Percentiles rank a stretch among this genome's conserved stretches.
These are phyloP conservation scores for Lasioglossum baleicum DNA, from an alignment of 1,140 invertebrate genomes.

Conservation along the genomic window DNA sequence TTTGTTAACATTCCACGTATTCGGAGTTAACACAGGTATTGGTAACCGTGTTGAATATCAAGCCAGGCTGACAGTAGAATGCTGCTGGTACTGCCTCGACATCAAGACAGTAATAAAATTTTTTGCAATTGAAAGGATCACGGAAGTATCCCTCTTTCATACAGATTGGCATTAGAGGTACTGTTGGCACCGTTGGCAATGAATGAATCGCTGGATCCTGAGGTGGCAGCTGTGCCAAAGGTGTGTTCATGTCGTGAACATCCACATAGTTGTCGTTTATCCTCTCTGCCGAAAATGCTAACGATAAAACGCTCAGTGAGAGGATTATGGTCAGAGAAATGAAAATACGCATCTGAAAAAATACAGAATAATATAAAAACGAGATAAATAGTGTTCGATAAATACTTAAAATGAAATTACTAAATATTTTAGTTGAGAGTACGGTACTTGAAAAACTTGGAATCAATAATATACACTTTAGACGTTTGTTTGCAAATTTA, in stretches of 20 bases:
- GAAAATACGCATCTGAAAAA: constrained; percentile 32
- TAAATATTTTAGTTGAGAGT: too few relatives aligned
- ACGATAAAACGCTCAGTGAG: not conserved
- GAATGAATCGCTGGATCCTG: constrained; percentile 39
- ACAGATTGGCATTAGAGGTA: constrained; percentile 30
- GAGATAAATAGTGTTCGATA: too few relatives aligned
- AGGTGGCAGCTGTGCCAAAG: constrained; percentile 8
- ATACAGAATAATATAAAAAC: not conserved
- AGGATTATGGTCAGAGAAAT: not conserved
- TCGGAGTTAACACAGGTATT: constrained; percentile 14
- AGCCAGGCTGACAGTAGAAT: constrained; percentile 31
- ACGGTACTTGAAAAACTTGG: too few relatives aligned
- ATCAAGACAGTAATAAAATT: constrained; percentile 42
- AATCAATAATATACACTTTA: too few relatives aligned
- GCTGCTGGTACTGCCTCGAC: not conserved
- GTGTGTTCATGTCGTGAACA: constrained; percentile 10
- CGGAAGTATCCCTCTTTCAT: constrained; percentile 26
- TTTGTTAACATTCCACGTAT: constrained; percentile 30
- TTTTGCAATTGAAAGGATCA: constrained; percentile 46
- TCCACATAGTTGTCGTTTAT: not conserved
- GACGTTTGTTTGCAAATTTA: too few relatives aligned
- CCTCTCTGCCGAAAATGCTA: not conserved
- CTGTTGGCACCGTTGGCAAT: constrained; percentile 29
- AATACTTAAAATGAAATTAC: too few relatives aligned
- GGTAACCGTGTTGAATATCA: constrained; percentile 27